phyloP scores from a whole-genome alignment of 2,113 vertebrate genomes.

The Protobothrops flavoviridis region DNA sequence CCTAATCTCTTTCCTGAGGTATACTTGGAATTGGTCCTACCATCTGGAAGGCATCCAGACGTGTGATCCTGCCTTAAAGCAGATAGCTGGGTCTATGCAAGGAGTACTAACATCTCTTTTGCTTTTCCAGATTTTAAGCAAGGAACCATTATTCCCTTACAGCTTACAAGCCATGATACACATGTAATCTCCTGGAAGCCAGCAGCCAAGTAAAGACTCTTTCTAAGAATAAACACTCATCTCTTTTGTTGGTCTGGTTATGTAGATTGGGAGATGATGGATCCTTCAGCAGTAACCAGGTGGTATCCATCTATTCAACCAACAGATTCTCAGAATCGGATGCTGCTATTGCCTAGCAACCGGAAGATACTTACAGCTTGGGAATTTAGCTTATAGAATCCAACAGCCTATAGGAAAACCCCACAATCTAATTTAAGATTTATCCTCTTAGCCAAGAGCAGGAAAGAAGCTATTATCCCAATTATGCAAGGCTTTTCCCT shows the following conservation, averaged over 20 bases:
- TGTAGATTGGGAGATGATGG: not conserved
- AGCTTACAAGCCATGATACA: not conserved
- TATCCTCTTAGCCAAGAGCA: conserved; percentile 53
- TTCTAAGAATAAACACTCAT: conserved; percentile 38
- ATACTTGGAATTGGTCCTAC: not conserved
- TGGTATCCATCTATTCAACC: conserved; percentile 50
- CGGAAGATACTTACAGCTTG: conserved; percentile 63
- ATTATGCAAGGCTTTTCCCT: not conserved
- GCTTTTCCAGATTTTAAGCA: not conserved
- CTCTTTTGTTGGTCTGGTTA: conserved; percentile 29
- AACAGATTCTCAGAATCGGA: conserved; percentile 60
- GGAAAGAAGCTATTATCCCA: not conserved
- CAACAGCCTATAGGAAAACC: conserved; percentile 64
- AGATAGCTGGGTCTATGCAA: not conserved
- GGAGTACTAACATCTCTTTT: conserved; percentile 39
- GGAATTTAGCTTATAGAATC: conserved; percentile 62
- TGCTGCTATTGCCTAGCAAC: conserved; percentile 66
- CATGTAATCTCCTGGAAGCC: not conserved
- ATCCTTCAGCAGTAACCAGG: conserved; percentile 53
- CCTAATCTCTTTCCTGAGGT: not conserved
- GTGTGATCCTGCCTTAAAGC: not conserved
- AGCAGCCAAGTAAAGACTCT: conserved; percentile 41
- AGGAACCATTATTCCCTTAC: not conserved
- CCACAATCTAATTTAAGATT: conserved; percentile 60
- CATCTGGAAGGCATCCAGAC: not conserved